Evolutionary conservation across 2,888 invertebrate genomes (phyloP).

Genomic region (Limenitis arthemis): DNA sequence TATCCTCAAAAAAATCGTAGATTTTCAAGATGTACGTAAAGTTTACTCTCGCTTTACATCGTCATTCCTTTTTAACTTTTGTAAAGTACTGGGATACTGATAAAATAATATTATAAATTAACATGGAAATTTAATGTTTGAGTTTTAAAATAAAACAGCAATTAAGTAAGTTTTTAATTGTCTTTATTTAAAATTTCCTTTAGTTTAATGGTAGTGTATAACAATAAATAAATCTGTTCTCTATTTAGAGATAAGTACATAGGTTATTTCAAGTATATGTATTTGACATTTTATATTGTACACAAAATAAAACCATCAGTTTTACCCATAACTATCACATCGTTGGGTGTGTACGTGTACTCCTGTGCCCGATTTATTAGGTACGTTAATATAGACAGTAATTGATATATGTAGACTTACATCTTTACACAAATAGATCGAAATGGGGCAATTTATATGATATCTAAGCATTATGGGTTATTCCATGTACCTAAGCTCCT

Average conservation of each 20-base stretch:
- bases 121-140: not conserved
- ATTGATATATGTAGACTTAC: slow-evolving; percentile 17
- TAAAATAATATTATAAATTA: no score
- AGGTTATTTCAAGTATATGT: slow-evolving; percentile 42
- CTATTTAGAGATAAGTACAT: slow-evolving; percentile 54
- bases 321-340: slow-evolving; percentile 65
- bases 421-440: slow-evolving; percentile 18
- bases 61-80: no score
- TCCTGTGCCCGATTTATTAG: slow-evolving; percentile 55
- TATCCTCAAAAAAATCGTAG: no score
- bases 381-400: slow-evolving; percentile 24
- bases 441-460: slow-evolving; percentile 14
- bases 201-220: slow-evolving; percentile 59
- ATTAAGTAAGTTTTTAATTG: slow-evolving; percentile 25
- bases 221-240: slow-evolving; percentile 67
- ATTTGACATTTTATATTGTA: slow-evolving; percentile 53
- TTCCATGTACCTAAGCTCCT: slow-evolving; percentile 12
- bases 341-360: slow-evolving; percentile 52
- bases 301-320: slow-evolving; percentile 62
- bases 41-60: no score
- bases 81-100: no score
- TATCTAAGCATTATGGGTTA: slow-evolving; percentile 10
- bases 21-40: no score
- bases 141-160: slow-evolving; percentile 9
- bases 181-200: slow-evolving; percentile 68